Percentiles rank a stretch among this genome's conserved stretches.
These are phyloP conservation scores for Tetranychus piercei DNA, from an alignment of 2,888 invertebrate species.

Conservation along the genomic window DNA sequence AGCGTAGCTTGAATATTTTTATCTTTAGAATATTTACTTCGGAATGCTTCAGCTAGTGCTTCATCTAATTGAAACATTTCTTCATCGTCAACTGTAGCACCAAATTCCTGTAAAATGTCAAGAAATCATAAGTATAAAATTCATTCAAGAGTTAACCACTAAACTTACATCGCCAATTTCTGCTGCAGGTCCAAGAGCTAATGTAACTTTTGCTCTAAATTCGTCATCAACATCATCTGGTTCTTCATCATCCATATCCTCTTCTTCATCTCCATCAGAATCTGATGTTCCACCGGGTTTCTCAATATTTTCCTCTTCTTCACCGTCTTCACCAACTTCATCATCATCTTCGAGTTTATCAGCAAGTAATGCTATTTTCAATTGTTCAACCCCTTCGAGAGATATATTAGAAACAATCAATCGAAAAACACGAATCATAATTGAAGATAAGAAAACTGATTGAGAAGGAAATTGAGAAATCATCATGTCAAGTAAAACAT, in stretches of 20 bases:
- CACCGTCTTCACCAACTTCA: background rate
- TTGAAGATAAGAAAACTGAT: background rate
- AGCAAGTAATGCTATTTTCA: constrained; percentile 4
- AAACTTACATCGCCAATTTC: background rate
- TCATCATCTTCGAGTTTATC: constrained; percentile 1
- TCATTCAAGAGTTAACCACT: background rate
- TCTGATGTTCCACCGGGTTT: background rate
- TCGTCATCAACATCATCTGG: constrained; percentile 7
- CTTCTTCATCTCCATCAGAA: constrained; percentile 2
- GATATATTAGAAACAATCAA: background rate
- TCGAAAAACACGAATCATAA: background rate
- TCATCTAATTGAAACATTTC: constrained; percentile 13
- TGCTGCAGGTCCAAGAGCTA: constrained; percentile 10
- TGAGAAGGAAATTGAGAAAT: background rate
- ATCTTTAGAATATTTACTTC: background rate
- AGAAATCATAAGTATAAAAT: background rate
- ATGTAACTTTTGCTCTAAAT: background rate
- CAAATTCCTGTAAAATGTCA: background rate
- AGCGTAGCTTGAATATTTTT: background rate
- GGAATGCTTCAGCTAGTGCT: constrained; percentile 7
- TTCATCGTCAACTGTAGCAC: background rate
- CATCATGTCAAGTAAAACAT: constrained; percentile 9
- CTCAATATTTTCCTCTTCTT: background rate
- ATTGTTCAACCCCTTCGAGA: constrained; percentile 4
- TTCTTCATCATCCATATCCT: background rate